Conservation (phyloP, 2,797 vertebrate species). For the Neoniphon sammara region DNA sequence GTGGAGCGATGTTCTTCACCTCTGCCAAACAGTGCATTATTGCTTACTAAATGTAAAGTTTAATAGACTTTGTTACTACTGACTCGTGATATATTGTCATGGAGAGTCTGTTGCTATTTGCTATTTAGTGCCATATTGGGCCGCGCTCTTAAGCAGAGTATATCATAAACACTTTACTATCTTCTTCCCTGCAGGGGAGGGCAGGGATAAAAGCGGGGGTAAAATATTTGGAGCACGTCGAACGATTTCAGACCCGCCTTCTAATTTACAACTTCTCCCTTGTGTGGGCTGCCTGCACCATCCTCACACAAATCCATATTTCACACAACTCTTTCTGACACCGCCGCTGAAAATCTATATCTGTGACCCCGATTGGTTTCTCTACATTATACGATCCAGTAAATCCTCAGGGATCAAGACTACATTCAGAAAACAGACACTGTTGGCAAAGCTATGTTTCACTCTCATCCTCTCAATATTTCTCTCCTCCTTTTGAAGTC, state of each 20-base stretch:
- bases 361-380: conserved; percentile 3
- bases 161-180: conserved; percentile 1
- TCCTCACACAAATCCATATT: conserved; percentile 40
- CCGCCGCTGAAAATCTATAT: conserved; percentile 28
- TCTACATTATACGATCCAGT: conserved; percentile 7
- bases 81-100: background rate
- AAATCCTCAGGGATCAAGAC: conserved; percentile 14
- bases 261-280: conserved; percentile 37
- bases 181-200: conserved; percentile 2
- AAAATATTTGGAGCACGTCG: conserved; percentile 33
- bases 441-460: background rate
- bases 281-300: conserved; percentile 8
- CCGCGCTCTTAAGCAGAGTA: background rate
- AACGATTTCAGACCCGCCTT: conserved; percentile 22
- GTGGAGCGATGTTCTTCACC: too few species aligned
- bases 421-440: background rate
- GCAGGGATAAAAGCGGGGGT: conserved; percentile 18
- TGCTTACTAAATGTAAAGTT: background rate
- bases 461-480: background rate
- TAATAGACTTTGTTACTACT: background rate
- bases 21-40: too few species aligned
- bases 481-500: background rate
- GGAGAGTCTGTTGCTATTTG: background rate
- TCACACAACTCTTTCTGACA: conserved; percentile 29
- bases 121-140: conserved; percentile 11